Conservation (phyloP, 2,888 invertebrate genomes). For the Epinotia demarniana region DNA sequence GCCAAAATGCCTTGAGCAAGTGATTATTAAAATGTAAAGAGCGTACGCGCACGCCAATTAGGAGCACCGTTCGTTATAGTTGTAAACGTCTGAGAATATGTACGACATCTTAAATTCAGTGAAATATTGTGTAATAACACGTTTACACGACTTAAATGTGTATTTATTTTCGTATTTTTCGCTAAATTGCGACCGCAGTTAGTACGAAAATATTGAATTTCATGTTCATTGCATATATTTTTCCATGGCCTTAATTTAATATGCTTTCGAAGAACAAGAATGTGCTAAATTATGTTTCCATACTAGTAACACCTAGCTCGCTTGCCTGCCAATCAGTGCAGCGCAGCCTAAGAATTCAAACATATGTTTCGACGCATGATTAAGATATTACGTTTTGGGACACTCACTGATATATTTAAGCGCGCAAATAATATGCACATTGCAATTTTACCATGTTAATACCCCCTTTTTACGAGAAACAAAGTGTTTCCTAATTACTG, state of each 20-base stretch:
- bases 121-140: constrained; percentile 25
- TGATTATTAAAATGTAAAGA: constrained; percentile 52
- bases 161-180: constrained; percentile 22
- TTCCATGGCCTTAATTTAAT: not conserved
- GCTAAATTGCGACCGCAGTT: constrained; percentile 6
- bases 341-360: not conserved
- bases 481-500: constrained; percentile 17
- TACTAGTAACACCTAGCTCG: not conserved
- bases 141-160: constrained; percentile 4
- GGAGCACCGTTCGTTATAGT: constrained; percentile 47
- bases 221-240: not conserved
- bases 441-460: constrained; percentile 19
- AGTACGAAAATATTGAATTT: constrained; percentile 1
- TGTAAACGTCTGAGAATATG: constrained; percentile 33
- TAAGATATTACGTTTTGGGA: constrained; percentile 7
- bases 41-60: constrained; percentile 49
- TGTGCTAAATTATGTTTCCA: not conserved
- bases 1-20: constrained; percentile 51
- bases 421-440: constrained; percentile 15
- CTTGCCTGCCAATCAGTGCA: not conserved
- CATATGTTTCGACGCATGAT: not conserved
- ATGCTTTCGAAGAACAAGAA: not conserved
- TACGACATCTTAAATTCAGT: constrained; percentile 39
- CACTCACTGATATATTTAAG: constrained; percentile 3
- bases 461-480: constrained; percentile 10